Evolutionary conservation across 2,113 vertebrate species (phyloP), one percentile per base, ranked within the genome.

Genomic region (Hydrochoerus hydrochaeris): DNA sequence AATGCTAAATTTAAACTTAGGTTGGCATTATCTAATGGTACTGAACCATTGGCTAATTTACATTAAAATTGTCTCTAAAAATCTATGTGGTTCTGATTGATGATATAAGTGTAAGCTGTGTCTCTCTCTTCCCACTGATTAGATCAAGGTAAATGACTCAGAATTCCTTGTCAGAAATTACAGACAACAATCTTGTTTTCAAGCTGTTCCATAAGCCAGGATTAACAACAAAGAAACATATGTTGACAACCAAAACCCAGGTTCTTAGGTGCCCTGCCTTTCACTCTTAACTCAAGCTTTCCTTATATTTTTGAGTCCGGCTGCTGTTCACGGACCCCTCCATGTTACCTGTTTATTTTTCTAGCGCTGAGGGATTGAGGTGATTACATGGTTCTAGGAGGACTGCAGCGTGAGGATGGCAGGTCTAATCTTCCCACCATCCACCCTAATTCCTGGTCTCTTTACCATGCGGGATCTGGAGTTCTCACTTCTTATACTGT

Each of bases 121-220:
- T 35, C 35, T 78, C 38, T 87, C 38, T 77, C 19, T 2, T 96
- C 22, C 88, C 8, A 32, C 62, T 90, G 77, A 22, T 80, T 14
- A 73, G 54, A 89, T 93, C 58, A 94, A 96, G 92, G 71, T 94
- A 75, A 95, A 57, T 94, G 41, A 86, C 60, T 93, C 85, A 88
- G 62, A 94, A 78, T 78, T 83, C 28, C 13, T 84, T 97, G 96
- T 49, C 77, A 93, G 80, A 94, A 77, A 80, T 90, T 77, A 44
- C 46, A 28, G 44, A 69, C 38, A 44, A 46, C 17, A 77, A 5
- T 91, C 46, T 86, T 88, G 32, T 88, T 94, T 93, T 69, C 38
- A 94, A 63, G 73, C 35, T 89, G 26, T 93, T 81, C 16, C 5
- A 44, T 26, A 54, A 88, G 35, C 38, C 77, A 11, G 20, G 41